Conservation (phyloP, 2,888 invertebrate species). For the Pediacus dermestoides region DNA sequence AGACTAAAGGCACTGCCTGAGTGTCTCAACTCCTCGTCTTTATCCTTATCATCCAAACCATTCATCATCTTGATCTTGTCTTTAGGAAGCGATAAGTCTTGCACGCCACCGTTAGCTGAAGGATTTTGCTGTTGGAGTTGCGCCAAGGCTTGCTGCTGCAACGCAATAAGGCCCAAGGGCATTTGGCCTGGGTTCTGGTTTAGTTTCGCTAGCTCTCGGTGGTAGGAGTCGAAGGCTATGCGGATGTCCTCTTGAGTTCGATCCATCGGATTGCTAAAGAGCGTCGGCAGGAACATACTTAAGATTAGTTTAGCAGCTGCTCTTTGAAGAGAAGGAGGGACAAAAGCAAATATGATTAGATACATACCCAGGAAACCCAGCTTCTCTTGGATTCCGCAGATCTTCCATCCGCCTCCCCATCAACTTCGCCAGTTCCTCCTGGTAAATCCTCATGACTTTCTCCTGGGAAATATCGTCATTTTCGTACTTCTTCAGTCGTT, state of each 20-base stretch:
- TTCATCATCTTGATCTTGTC: slow-evolving; percentile 64
- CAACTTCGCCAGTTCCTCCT: slow-evolving; percentile 90
- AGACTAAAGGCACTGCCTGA: slow-evolving; percentile 83
- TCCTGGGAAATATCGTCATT: slow-evolving; percentile 96
- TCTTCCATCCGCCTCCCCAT: slow-evolving; percentile 78
- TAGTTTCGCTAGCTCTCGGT: slow-evolving; percentile 87
- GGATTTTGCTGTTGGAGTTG: slow-evolving; percentile 55
- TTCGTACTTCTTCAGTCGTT: slow-evolving; percentile 81
- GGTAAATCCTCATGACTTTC: slow-evolving; percentile 90
- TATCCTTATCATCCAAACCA: slow-evolving; percentile 61
- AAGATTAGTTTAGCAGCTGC: slow-evolving; percentile 54
- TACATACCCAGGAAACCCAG: slow-evolving; percentile 75
- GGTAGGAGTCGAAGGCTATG: slow-evolving; percentile 86
- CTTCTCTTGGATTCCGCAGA: slow-evolving; percentile 70
- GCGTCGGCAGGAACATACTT: slow-evolving; percentile 80
- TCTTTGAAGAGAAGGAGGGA: neutral
- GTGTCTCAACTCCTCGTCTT: slow-evolving; percentile 65
- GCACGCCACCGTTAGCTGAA: slow-evolving; percentile 66
- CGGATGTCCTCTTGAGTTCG: slow-evolving; percentile 83
- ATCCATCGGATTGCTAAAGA: slow-evolving; percentile 65
- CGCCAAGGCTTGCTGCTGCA: slow-evolving; percentile 70
- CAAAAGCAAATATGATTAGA: slow-evolving; percentile 6
- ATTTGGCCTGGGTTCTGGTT: slow-evolving; percentile 59
- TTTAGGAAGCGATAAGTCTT: slow-evolving; percentile 84
- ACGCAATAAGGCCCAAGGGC: slow-evolving; percentile 65